These are phyloP conservation scores for Caenorhabditis japonica DNA, from an alignment of 2,888 invertebrate genomes.

Conservation along the genomic window DNA sequence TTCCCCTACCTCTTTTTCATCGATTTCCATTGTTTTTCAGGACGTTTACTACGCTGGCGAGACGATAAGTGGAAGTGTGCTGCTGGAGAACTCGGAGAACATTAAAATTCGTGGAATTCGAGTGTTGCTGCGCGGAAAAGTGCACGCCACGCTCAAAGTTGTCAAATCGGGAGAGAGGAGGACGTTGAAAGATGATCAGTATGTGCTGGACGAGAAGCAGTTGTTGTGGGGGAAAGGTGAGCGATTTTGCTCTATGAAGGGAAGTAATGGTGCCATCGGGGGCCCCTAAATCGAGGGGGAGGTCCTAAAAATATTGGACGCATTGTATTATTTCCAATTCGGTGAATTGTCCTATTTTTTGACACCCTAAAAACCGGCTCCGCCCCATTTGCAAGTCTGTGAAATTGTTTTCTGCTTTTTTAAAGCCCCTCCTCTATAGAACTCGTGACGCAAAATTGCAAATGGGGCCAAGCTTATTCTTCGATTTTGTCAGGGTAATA, in stretches of 20 bases:
- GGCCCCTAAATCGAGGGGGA: too few species aligned
- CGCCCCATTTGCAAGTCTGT: too few species aligned
- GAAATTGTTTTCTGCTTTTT: too few species aligned
- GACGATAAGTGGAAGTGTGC: conserved; percentile 82
- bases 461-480: too few species aligned
- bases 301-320: too few species aligned
- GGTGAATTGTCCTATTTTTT: too few species aligned
- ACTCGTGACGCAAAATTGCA: too few species aligned
- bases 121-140: conserved; percentile 84
- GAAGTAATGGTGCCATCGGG: too few species aligned
- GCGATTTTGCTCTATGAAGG: conserved; percentile 9
- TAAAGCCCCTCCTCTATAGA: too few species aligned
- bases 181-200: conserved; percentile 85
- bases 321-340: too few species aligned
- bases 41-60: conserved; percentile 87
- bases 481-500: too few species aligned
- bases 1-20: not conserved
- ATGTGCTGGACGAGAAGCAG: conserved; percentile 84
- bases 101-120: conserved; percentile 84
- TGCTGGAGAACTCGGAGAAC: conserved; percentile 84
- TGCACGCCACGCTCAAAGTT: conserved; percentile 86
- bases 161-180: conserved; percentile 84
- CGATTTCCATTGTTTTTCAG: conserved; percentile 68
- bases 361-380: too few species aligned
- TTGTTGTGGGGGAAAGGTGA: conserved; percentile 85